Percentiles rank a stretch among this genome's conserved stretches.
Evolutionary conservation across 2,888 invertebrate genomes (phyloP).

Genomic region (Junonia oenone): DNA sequence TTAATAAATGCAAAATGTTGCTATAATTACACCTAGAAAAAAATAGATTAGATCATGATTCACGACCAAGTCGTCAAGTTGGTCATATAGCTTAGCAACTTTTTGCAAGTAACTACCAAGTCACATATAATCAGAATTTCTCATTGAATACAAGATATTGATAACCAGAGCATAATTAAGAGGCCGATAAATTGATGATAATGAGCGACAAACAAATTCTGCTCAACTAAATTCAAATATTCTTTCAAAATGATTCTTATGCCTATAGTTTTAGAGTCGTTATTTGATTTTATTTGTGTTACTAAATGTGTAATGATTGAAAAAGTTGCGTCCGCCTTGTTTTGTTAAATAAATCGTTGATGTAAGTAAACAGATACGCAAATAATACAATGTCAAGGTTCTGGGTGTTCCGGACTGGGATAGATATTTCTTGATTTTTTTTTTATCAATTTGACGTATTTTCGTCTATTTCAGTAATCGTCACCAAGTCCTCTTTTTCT

Average conservation of each 20-base stretch:
- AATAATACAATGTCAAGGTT: conserved; percentile 31
- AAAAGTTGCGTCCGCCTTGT: conserved; percentile 37
- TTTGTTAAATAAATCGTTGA: conserved; percentile 26
- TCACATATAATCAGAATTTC: not conserved
- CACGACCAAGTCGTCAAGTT: too few species aligned
- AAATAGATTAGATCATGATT: too few species aligned
- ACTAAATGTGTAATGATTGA: conserved; percentile 25
- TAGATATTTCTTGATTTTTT: not conserved
- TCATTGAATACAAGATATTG: conserved; percentile 3
- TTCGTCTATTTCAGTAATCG: too few species aligned
- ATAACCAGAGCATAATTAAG: conserved; percentile 25
- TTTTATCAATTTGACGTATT: too few species aligned
- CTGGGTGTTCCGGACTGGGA: not conserved
- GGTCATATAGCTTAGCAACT: too few species aligned
- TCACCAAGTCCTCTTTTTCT: too few species aligned
- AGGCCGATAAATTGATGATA: conserved; percentile 39
- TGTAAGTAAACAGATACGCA: conserved; percentile 22
- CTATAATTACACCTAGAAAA: too few species aligned
- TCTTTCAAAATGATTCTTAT: not conserved
- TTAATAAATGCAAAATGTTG: too few species aligned
- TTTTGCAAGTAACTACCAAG: not conserved
- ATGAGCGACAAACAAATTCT: conserved; percentile 42
- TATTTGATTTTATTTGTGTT: not conserved
- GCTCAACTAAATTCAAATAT: conserved; percentile 32
- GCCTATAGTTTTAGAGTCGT: not conserved